These are phyloP conservation scores for Elephantulus edwardii DNA, from an alignment of 2,113 vertebrate species.

Conservation along the genomic window DNA sequence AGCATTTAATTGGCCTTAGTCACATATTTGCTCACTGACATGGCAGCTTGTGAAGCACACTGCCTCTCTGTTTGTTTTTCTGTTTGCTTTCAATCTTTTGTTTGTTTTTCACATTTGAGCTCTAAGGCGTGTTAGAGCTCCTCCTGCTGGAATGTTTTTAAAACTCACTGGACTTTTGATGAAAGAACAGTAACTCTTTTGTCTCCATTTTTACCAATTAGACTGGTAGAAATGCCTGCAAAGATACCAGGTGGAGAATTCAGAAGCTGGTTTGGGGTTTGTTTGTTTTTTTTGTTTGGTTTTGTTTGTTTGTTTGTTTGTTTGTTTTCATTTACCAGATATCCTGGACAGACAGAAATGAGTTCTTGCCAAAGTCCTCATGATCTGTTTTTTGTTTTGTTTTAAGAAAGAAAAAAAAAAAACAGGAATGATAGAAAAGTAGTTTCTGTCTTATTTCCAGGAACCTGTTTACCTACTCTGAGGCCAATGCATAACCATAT, in stretches of 20 bases:
- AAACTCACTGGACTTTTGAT: rapidly evolving
- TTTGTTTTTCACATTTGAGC: background rate
- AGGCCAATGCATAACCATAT: background rate
- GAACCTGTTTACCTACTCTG: background rate
- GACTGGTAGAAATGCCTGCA: background rate
- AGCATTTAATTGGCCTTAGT: constrained; percentile 75
- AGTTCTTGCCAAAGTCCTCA: background rate
- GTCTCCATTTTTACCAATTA: constrained; percentile 5
- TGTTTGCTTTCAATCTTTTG: constrained; percentile 6
- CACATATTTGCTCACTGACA: constrained; percentile 76
- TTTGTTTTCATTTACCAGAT: background rate
- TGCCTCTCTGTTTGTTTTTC: constrained; percentile 59
- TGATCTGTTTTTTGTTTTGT: background rate
- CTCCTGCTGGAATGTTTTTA: constrained; percentile 78
- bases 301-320: no score
- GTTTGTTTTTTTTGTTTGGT: no score
- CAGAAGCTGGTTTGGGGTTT: background rate
- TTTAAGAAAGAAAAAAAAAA: background rate
- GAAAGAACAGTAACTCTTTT: background rate
- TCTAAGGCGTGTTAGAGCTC: constrained; percentile 80
- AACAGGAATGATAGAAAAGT: background rate
- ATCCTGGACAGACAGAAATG: background rate
- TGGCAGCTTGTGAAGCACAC: constrained; percentile 62
- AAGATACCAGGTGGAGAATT: background rate
- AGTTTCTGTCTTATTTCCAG: background rate